Conservation (phyloP, 1,140 invertebrate genomes). For the Stegodyphus mimosarum region DNA sequence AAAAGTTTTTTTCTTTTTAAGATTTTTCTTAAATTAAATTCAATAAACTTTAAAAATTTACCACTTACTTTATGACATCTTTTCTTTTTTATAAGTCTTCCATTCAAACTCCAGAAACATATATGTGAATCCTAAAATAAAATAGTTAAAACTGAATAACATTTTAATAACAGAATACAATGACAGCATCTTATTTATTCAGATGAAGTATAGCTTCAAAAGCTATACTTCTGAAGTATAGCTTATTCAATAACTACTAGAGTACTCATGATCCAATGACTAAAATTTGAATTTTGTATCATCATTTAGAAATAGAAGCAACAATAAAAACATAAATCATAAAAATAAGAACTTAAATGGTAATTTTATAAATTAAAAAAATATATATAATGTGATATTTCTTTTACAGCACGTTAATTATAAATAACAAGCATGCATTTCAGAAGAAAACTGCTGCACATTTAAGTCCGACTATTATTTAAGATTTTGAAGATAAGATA, state of each 20-base stretch:
- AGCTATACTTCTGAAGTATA: too few relatives aligned
- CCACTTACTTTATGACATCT: constrained; percentile 44
- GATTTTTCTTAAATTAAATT: too few relatives aligned
- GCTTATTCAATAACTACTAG: neutral
- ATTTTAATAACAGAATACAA: neutral
- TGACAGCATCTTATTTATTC: neutral
- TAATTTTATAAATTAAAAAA: neutral
- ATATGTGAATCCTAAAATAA: constrained; percentile 62
- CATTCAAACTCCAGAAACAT: constrained; percentile 43
- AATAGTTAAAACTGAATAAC: constrained; percentile 69
- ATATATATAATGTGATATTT: too few relatives aligned
- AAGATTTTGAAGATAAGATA: too few relatives aligned
- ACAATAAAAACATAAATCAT: too few relatives aligned
- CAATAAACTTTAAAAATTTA: too few relatives aligned
- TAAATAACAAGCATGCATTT: too few relatives aligned
- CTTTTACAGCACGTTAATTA: too few relatives aligned
- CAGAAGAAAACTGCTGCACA: too few relatives aligned
- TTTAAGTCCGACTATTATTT: too few relatives aligned
- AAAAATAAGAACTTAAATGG: too few relatives aligned
- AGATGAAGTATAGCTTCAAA: neutral
- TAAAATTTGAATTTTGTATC: neutral
- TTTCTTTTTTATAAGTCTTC: constrained; percentile 20
- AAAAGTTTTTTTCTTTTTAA: too few relatives aligned
- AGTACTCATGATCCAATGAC: neutral
- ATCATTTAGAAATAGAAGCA: neutral